Percentiles rank a stretch among this genome's conserved stretches.
phyloP scores from a whole-genome alignment of 2,797 vertebrate species.

The Pipistrellus nathusii region DNA sequence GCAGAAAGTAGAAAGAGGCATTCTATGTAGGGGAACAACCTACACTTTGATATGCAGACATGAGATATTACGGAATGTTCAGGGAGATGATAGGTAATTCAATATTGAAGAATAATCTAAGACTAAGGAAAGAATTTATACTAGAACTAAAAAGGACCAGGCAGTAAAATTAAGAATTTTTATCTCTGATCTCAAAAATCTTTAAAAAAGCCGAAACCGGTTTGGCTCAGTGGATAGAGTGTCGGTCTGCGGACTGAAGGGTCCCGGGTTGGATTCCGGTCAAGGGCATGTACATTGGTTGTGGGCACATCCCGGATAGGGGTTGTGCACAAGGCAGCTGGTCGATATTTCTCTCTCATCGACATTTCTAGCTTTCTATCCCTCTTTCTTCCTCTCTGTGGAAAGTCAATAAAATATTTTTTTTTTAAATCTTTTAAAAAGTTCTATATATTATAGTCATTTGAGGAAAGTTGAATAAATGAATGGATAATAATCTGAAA shows the following conservation, averaged over 20 bases:
- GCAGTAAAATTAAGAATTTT: background rate
- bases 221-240: too few relatives aligned
- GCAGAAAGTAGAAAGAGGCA: background rate
- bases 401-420: too few relatives aligned
- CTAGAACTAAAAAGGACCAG: background rate
- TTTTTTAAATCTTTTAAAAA: background rate
- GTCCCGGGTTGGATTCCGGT: too few relatives aligned
- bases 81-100: background rate
- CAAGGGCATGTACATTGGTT: too few relatives aligned
- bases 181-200: background rate
- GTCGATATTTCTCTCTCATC: too few relatives aligned
- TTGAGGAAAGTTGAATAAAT: slow-evolving; percentile 12
- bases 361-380: too few relatives aligned
- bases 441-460: background rate
- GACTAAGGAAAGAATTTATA: background rate
- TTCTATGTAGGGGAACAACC: background rate
- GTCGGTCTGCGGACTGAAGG: too few relatives aligned
- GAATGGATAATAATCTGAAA: background rate
- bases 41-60: background rate
- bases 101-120: background rate
- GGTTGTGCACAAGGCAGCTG: too few relatives aligned
- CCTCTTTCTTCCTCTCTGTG: too few relatives aligned
- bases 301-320: too few relatives aligned
- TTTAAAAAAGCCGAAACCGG: background rate
- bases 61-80: background rate